These are phyloP conservation scores for Thaumatotibia leucotreta DNA, from an alignment of 1,140 invertebrate genomes.

Conservation along the genomic window DNA sequence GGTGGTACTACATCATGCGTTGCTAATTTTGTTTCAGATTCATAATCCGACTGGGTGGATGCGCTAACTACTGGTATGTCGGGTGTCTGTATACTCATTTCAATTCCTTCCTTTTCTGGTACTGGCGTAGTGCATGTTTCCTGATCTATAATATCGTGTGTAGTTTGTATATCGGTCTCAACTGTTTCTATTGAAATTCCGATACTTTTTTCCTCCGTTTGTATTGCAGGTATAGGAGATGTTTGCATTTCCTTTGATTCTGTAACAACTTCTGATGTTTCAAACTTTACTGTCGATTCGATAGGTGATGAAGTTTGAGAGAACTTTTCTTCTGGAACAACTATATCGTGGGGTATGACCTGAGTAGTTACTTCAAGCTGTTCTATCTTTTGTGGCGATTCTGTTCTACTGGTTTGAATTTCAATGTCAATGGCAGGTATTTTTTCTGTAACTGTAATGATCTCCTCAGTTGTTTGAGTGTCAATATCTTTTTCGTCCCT, in stretches of 20 bases:
- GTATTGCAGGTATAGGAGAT: slow-evolving; percentile 49
- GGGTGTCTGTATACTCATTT: slow-evolving; percentile 75
- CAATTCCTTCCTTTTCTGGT: slow-evolving; percentile 48
- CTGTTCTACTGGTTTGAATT: slow-evolving; percentile 57
- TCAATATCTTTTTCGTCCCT: slow-evolving; percentile 60
- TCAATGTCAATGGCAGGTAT: slow-evolving; percentile 43
- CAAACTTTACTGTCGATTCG: slow-evolving; percentile 25
- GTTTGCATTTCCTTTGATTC: slow-evolving; percentile 69
- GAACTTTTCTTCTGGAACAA: slow-evolving; percentile 61
- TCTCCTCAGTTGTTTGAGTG: slow-evolving; percentile 52
- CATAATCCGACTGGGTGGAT: slow-evolving; percentile 55
- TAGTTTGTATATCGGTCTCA: slow-evolving; percentile 69
- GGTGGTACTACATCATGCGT: background rate
- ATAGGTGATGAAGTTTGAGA: slow-evolving; percentile 64
- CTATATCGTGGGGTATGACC: slow-evolving; percentile 59
- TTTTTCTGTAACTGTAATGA: slow-evolving; percentile 37
- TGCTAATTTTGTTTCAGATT: slow-evolving; percentile 12
- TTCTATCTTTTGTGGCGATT: slow-evolving; percentile 42
- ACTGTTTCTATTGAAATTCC: slow-evolving; percentile 55
- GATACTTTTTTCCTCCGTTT: slow-evolving; percentile 62
- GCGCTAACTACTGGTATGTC: slow-evolving; percentile 45
- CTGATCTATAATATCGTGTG: slow-evolving; percentile 61
- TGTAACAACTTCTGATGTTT: slow-evolving; percentile 41
- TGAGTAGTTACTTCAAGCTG: slow-evolving; percentile 63
- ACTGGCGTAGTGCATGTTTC: slow-evolving; percentile 62